These are phyloP conservation scores for Xyliphius kryptos DNA, from an alignment of 2,113 vertebrate genomes.

Conservation along the genomic window DNA sequence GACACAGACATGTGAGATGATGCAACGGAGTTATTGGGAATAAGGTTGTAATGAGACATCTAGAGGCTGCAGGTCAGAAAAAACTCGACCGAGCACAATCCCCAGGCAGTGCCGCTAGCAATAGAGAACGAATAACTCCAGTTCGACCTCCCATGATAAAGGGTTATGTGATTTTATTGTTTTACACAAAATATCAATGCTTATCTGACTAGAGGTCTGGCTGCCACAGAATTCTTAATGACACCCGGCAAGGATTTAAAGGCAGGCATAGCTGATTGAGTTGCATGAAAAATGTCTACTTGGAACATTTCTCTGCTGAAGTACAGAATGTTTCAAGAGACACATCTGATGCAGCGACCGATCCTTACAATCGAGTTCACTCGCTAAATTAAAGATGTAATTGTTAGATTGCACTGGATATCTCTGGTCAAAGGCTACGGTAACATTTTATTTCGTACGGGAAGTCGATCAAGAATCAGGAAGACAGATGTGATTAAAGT, in stretches of 20 bases:
- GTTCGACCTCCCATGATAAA: no score
- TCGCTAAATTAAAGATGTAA: no score
- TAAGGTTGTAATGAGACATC: conserved; percentile 40
- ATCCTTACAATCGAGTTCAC: no score
- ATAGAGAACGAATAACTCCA: no score
- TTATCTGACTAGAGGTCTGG: neutral
- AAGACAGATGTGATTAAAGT: no score
- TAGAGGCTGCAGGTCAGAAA: conserved; percentile 24
- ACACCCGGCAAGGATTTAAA: conserved; percentile 4
- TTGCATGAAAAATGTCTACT: conserved; percentile 17
- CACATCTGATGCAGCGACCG: no score
- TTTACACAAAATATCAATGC: conserved; percentile 25
- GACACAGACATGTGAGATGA: conserved; percentile 5
- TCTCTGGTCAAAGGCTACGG: no score
- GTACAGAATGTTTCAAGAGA: no score
- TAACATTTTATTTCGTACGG: no score
- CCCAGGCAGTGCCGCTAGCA: conserved; percentile 3
- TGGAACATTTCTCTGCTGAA: no score
- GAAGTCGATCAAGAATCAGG: no score
- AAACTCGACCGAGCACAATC: conserved; percentile 2
- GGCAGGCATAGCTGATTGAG: conserved; percentile 6
- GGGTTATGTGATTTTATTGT: conserved; percentile 36
- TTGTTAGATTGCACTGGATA: no score
- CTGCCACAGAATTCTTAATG: conserved; percentile 19
- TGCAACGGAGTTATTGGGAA: conserved; percentile 32